Evolutionary conservation across 2,888 invertebrate genomes (phyloP), one percentile per base, ranked within the genome.

Genomic region (Antitype chi): DNA sequence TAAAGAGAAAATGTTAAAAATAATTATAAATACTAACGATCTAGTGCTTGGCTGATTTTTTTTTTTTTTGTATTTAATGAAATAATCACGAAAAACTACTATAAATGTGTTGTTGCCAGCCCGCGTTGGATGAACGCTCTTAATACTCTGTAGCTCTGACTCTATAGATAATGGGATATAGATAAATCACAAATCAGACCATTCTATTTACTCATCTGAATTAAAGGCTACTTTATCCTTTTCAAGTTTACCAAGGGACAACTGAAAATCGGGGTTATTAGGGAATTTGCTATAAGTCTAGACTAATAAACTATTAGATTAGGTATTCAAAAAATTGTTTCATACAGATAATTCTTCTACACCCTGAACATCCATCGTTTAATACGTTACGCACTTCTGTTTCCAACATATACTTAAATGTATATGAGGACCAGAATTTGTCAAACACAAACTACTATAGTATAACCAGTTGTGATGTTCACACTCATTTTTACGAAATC

Each of bases 401-500:
- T 59, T 53, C 8, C 15, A 47, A 60, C 23, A 70, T 43, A 60
- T 15, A 28, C 59, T 73, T n/a, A 53, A 59, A 38, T 49, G 6
- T 17, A 32, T 43, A n/a, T 9, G 23, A 43, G 13, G 17, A 25
- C 7, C 23, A 64, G n/a, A 28, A 6, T 70, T 70, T 55, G 23
- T 67, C 47, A 57, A 82, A 28, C 11, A 64, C 53, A 55, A 83
- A 74, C 63, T 43, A 57, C 52, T 53, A 59, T 49, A 57, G 13
- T 49, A 32, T 23, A 76, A 71, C 71, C 68, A 59, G 70, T 63
- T 67, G 28, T 53, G 69, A 60, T 28, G 63, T 64, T 77, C 59
- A 64, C 38, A 70, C 49, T 55, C n/a, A 63, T 66, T 47, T 59
- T 77, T 62, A 76, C 70, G 59, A 80, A 76, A 80, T 83, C 81